Conservation (phyloP, 2,888 invertebrate species). For the Exephanes ischioxanthus region DNA sequence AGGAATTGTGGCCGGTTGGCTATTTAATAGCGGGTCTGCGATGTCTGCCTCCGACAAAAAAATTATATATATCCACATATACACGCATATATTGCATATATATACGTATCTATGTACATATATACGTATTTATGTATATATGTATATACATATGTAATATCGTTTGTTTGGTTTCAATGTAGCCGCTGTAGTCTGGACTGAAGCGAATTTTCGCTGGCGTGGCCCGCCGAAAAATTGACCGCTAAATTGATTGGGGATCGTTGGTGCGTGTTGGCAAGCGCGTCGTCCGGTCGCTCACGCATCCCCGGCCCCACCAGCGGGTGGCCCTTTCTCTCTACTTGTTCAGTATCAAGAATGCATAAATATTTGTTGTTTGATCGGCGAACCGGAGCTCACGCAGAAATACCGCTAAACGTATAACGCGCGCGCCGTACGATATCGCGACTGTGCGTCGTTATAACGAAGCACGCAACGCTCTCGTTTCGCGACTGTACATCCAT, state of each 20-base stretch:
- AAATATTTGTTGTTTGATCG: conserved; percentile 78
- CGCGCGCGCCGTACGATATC: conserved; percentile 70
- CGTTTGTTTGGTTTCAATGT: not conserved
- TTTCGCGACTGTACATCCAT: conserved; percentile 43
- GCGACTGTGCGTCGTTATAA: conserved; percentile 71
- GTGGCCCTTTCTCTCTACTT: conserved; percentile 43
- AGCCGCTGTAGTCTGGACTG: conserved; percentile 32
- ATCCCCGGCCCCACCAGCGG: conserved; percentile 39
- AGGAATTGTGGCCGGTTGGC: conserved; percentile 38
- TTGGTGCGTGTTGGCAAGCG: conserved; percentile 65
- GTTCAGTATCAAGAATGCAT: conserved; percentile 77
- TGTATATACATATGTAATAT: not conserved
- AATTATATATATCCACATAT: too few relatives aligned
- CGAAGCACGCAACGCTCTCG: conserved; percentile 71
- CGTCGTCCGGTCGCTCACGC: conserved; percentile 21
- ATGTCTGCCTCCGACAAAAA: conserved; percentile 18
- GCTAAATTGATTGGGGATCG: conserved; percentile 77
- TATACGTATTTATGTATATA: not conserved
- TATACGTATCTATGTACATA: too few relatives aligned
- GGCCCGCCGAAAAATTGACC: conserved; percentile 64
- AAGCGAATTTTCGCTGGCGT: conserved; percentile 61
- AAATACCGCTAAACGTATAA: conserved; percentile 72
- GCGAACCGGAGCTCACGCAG: conserved; percentile 58
- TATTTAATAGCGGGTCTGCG: conserved; percentile 52
- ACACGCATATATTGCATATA: too few relatives aligned